Evolutionary conservation across 2,797 vertebrate genomes (phyloP).

Genomic region (Etheostoma nigrum): DNA sequence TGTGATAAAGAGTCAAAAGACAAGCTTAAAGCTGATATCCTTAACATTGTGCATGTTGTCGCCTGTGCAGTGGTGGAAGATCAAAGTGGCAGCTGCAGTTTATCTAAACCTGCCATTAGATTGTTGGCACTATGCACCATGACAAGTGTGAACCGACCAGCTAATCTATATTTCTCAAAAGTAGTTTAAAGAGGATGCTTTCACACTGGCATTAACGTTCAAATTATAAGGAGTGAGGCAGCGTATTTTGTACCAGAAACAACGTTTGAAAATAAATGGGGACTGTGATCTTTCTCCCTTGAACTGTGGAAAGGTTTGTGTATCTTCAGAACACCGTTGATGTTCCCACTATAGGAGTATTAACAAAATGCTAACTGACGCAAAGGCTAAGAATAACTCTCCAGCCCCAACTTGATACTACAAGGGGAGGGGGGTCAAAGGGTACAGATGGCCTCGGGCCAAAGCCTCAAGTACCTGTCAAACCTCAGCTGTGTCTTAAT

Average conservation of each 20-base stretch:
- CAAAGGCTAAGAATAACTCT: not conserved
- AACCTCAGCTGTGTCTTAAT: not conserved
- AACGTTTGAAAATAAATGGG: too few relatives aligned
- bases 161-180: not conserved
- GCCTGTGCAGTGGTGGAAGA: not conserved
- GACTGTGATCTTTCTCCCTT: not conserved
- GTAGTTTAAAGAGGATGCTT: not conserved
- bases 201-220: not conserved
- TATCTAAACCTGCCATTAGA: not conserved
- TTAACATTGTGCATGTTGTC: constrained; percentile 1
- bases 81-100: not conserved
- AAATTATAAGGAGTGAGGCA: too few relatives aligned
- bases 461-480: not conserved
- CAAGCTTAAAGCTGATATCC: constrained; percentile 63
- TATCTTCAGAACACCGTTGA: not conserved
- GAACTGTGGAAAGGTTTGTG: not conserved
- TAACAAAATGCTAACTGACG: not conserved
- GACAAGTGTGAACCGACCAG: not conserved
- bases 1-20: constrained; percentile 47
- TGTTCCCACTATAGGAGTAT: not conserved
- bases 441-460: too few relatives aligned
- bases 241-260: too few relatives aligned
- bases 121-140: not conserved
- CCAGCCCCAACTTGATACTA: not conserved
- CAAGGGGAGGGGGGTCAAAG: too few relatives aligned